These are phyloP conservation scores for Drosophila sulfurigaster DNA, from an alignment of 1,140 invertebrate genomes.

Conservation along the genomic window DNA sequence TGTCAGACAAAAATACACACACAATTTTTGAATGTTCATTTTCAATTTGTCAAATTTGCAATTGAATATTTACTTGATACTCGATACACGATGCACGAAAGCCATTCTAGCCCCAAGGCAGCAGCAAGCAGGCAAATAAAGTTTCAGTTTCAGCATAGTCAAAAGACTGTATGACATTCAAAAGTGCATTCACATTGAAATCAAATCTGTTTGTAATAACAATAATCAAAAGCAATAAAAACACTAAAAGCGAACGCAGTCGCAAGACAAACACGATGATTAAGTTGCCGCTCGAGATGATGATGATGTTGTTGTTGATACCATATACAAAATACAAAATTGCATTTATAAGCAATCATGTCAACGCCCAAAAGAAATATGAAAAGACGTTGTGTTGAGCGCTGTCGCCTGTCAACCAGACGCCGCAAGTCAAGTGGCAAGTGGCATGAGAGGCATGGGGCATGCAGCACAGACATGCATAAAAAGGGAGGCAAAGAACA, in stretches of 20 bases:
- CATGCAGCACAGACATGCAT: constrained; percentile 4
- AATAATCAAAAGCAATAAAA: constrained; percentile 73
- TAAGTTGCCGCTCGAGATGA: not conserved
- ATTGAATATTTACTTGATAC: constrained; percentile 37
- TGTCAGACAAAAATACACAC: not conserved
- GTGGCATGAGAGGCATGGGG: constrained; percentile 29
- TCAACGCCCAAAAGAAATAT: constrained; percentile 72
- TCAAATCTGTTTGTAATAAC: constrained; percentile 81
- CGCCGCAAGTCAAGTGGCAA: constrained; percentile 53
- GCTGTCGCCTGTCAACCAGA: constrained; percentile 35
- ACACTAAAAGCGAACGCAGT: constrained; percentile 16
- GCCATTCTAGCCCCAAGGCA: constrained; percentile 22
- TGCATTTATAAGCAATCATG: constrained; percentile 83
- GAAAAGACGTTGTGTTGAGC: constrained; percentile 50
- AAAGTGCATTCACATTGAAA: constrained; percentile 61
- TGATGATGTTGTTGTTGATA: constrained; percentile 51
- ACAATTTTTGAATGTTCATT: constrained; percentile 17
- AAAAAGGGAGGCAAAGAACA: constrained; percentile 13
- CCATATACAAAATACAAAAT: constrained; percentile 68
- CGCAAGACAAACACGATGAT: not conserved
- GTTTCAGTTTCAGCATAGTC: constrained; percentile 9
- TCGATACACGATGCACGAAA: not conserved
- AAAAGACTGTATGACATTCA: constrained; percentile 36
- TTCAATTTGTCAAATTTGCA: constrained; percentile 11
- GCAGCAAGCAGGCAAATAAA: constrained; percentile 1